Percentiles rank a stretch among this genome's conserved stretches.
phyloP scores from a whole-genome alignment of 2,113 vertebrate genomes.

The Amphiprion percula region DNA sequence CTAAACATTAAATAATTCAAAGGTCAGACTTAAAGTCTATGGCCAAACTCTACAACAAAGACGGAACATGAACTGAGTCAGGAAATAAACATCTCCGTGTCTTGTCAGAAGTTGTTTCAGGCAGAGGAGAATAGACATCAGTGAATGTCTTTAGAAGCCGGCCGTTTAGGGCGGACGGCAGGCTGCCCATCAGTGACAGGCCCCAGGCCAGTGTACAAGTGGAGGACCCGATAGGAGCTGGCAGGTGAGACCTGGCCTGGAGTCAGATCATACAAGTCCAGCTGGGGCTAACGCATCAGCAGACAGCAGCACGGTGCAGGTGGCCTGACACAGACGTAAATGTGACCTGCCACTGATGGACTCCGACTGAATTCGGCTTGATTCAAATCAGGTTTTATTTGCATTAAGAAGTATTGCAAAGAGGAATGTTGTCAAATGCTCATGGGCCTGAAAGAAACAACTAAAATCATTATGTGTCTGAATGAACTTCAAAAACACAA shows the following conservation, averaged over 20 bases:
- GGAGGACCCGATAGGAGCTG: conserved; percentile 76
- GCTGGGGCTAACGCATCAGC: conserved; percentile 77
- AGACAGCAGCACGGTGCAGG: conserved; percentile 72
- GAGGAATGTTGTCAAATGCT: conserved; percentile 38
- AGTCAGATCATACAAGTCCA: conserved; percentile 78
- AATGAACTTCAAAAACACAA: neutral
- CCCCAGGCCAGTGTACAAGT: conserved; percentile 71
- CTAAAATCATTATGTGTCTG: neutral
- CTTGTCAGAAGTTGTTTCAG: conserved; percentile 77
- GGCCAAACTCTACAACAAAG: conserved; percentile 22
- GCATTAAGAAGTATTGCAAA: conserved; percentile 28
- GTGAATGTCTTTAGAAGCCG: conserved; percentile 71
- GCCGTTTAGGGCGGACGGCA: conserved; percentile 76
- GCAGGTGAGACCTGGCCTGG: conserved; percentile 84
- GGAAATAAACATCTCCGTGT: conserved; percentile 59
- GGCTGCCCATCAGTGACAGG: conserved; percentile 81
- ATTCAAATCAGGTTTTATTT: conserved; percentile 69
- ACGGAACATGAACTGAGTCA: conserved; percentile 27
- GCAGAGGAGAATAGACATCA: conserved; percentile 57
- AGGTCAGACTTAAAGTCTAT: neutral
- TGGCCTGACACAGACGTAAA: conserved; percentile 77
- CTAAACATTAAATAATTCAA: neutral
- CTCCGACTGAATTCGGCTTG: conserved; percentile 53
- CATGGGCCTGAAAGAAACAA: conserved; percentile 18
- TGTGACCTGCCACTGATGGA: conserved; percentile 77